Conservation (phyloP, 1,140 invertebrate genomes). For the Leptopilina boulardi region DNA sequence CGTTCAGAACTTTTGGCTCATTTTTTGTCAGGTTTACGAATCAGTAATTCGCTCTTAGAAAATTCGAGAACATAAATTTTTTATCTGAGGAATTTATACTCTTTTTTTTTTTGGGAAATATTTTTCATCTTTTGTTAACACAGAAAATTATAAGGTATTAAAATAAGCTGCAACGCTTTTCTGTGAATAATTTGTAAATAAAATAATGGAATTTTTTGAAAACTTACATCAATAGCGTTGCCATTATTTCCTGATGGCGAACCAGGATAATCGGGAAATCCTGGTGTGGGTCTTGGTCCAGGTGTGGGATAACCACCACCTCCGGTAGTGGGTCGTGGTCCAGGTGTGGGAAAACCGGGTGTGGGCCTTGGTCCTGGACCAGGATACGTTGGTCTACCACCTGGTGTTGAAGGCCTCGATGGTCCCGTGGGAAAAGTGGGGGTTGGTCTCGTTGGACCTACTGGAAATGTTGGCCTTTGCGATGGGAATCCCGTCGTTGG, state of each 20-base stretch:
- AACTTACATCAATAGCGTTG: conserved; percentile 48
- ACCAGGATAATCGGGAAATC: conserved; percentile 65
- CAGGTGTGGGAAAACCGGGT: conserved; percentile 45
- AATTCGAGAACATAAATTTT: too few species aligned
- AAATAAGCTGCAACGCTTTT: too few species aligned
- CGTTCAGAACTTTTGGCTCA: too few species aligned
- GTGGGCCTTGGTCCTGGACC: conserved; percentile 55
- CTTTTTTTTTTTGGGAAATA: too few species aligned
- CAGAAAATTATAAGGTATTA: too few species aligned
- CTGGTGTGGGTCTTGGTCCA: conserved; percentile 63
- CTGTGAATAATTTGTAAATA: too few species aligned
- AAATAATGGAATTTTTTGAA: too few species aligned
- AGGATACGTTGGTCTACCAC: conserved; percentile 47
- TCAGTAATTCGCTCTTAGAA: too few species aligned
- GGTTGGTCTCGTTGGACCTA: conserved; percentile 55
- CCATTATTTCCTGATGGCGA: conserved; percentile 54
- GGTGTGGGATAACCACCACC: conserved; percentile 59
- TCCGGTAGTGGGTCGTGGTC: conserved; percentile 43
- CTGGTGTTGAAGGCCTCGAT: conserved; percentile 49
- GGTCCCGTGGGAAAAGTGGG: conserved; percentile 57
- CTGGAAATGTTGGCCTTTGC: conserved; percentile 54
- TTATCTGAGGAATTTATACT: too few species aligned
- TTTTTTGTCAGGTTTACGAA: too few species aligned
- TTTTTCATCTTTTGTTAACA: too few species aligned
- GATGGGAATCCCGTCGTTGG: conserved; percentile 59